Conservation (phyloP, 2,888 invertebrate species). For the Pollenia angustigena region DNA sequence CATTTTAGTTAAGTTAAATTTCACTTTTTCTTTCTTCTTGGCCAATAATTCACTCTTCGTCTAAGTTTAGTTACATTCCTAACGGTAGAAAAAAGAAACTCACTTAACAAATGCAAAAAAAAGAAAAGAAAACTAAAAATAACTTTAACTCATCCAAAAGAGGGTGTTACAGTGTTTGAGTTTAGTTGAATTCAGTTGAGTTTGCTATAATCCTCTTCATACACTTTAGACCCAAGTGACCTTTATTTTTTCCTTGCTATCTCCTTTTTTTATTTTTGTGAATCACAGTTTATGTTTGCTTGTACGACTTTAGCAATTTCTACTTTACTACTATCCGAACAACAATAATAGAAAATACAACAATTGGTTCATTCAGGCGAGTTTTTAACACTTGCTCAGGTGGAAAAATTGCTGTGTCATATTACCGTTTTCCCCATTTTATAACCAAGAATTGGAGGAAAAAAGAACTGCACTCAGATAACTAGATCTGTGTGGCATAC, state of each 20-base stretch:
- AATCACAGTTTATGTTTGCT: conserved; percentile 34
- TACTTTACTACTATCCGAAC: conserved; percentile 4
- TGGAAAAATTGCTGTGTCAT: conserved; percentile 81
- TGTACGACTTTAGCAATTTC: conserved; percentile 48
- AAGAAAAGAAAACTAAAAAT: conserved; percentile 62
- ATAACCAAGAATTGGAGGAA: conserved; percentile 31
- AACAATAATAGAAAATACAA: neutral
- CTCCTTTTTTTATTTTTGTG: conserved; percentile 13
- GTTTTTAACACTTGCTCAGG: conserved; percentile 78
- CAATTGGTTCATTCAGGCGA: conserved; percentile 70
- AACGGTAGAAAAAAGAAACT: conserved; percentile 11
- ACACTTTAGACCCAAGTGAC: conserved; percentile 68
- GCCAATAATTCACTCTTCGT: conserved; percentile 60
- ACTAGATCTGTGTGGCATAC: conserved; percentile 19
- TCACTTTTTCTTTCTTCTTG: neutral
- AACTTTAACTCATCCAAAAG: conserved; percentile 63
- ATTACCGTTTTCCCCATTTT: conserved; percentile 69
- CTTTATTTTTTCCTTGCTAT: conserved; percentile 52
- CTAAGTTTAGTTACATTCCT: conserved; percentile 60
- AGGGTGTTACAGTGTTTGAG: conserved; percentile 48
- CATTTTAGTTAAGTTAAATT: neutral
- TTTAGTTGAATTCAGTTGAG: conserved; percentile 58
- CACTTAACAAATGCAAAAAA: conserved; percentile 41
- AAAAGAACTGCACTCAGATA: conserved; percentile 33
- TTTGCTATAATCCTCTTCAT: conserved; percentile 70